phyloP scores from a whole-genome alignment of 2,888 invertebrate genomes.

The Tachina grossa region DNA sequence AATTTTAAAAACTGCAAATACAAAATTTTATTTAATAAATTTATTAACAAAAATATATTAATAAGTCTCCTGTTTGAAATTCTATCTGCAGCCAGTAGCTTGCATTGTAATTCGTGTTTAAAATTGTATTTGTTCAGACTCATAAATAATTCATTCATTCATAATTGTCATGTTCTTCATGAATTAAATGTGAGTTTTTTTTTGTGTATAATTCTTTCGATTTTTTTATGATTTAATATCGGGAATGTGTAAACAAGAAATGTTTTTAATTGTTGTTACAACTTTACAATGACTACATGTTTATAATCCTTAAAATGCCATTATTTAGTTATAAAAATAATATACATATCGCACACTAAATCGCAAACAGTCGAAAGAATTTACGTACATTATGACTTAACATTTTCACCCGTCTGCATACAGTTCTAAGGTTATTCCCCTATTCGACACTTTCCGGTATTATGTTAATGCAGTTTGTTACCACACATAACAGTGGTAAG shows the following conservation, averaged over 20 bases:
- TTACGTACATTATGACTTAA: too few species aligned
- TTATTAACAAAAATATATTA: neutral
- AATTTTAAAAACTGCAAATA: neutral
- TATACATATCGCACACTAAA: too few species aligned
- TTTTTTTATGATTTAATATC: constrained; percentile 52
- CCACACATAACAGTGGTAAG: too few species aligned
- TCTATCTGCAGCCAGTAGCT: constrained; percentile 25
- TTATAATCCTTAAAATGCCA: constrained; percentile 15
- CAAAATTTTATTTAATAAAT: neutral
- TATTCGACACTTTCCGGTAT: too few species aligned
- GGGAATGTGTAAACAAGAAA: constrained; percentile 42
- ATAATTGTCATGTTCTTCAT: constrained; percentile 61
- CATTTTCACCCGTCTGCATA: too few species aligned
- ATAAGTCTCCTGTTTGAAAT: constrained; percentile 25
- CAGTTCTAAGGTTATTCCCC: too few species aligned
- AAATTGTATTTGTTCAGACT: constrained; percentile 37
- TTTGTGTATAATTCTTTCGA: constrained; percentile 5
- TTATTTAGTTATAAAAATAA: neutral
- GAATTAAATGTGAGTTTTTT: constrained; percentile 28
- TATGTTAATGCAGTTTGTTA: too few species aligned
- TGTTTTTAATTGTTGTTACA: constrained; percentile 47
- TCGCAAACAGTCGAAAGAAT: too few species aligned
- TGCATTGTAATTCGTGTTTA: constrained; percentile 10
- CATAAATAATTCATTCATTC: constrained; percentile 55
- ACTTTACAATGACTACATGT: constrained; percentile 27